phyloP scores from a whole-genome alignment of 2,797 vertebrate genomes.

The Mus minutoides region DNA sequence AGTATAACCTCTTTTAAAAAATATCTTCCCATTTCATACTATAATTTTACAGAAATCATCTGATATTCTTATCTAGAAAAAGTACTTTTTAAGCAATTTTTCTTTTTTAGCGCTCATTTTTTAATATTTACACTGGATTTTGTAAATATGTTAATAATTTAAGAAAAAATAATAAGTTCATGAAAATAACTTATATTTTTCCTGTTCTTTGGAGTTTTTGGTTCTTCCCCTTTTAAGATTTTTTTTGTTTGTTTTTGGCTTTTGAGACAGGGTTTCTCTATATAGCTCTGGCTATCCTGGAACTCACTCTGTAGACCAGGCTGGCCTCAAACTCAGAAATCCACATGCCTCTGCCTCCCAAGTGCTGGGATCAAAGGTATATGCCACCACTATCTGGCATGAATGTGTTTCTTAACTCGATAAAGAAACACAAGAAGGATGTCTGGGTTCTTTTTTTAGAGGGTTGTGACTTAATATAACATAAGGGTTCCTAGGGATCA shows the following conservation, averaged over 20 bases:
- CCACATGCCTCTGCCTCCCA: too few relatives aligned
- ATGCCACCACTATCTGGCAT: too few relatives aligned
- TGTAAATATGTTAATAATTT: background rate
- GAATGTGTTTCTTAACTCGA: slow-evolving; percentile 2
- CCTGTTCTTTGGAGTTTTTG: slow-evolving; percentile 40
- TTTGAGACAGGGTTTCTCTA: too few relatives aligned
- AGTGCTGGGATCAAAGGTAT: too few relatives aligned
- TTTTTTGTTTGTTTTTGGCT: background rate
- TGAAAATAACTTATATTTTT: background rate
- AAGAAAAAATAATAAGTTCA: slow-evolving; percentile 7
- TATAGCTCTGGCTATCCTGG: too few relatives aligned
- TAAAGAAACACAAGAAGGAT: background rate
- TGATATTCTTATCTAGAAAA: background rate
- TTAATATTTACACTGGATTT: background rate
- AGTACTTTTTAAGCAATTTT: slow-evolving; percentile 17
- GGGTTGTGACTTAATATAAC: background rate
- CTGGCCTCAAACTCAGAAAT: too few relatives aligned
- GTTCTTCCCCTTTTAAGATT: background rate
- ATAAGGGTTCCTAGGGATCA: background rate
- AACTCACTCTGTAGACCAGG: too few relatives aligned
- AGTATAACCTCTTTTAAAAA: background rate
- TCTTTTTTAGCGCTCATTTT: background rate
- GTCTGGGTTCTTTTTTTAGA: background rate
- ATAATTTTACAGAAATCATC: slow-evolving; percentile 30
- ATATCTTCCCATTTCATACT: background rate